Conservation (phyloP, 2,888 invertebrate genomes). For the Elaeidobius kamerunicus region DNA sequence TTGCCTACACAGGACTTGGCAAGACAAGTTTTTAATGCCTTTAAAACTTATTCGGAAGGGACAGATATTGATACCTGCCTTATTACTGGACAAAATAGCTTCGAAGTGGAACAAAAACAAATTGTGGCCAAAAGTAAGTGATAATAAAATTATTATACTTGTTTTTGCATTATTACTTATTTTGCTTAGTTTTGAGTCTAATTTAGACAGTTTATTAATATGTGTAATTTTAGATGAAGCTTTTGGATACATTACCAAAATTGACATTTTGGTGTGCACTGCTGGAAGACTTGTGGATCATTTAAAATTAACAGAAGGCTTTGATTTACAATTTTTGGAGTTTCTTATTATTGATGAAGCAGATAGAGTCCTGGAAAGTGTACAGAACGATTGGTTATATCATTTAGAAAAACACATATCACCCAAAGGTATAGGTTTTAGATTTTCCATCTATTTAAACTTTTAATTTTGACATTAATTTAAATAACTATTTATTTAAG, state of each 20-base stretch:
- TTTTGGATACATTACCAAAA: conserved; percentile 58
- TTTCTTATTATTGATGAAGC: conserved; percentile 96
- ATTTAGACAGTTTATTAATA: not conserved
- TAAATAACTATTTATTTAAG: too few species aligned
- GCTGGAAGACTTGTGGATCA: conserved; percentile 93
- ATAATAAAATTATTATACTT: conserved; percentile 1
- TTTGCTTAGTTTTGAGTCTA: not conserved
- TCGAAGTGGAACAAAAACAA: conserved; percentile 65
- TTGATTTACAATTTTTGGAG: conserved; percentile 66
- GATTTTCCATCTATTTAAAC: not conserved
- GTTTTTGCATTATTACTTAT: not conserved
- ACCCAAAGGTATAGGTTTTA: conserved; percentile 35
- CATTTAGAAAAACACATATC: conserved; percentile 70
- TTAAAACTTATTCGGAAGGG: conserved; percentile 65
- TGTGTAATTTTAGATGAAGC: conserved; percentile 53
- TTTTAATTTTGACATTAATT: too few species aligned
- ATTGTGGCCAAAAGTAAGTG: conserved; percentile 55
- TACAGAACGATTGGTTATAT: conserved; percentile 88
- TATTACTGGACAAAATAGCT: conserved; percentile 64
- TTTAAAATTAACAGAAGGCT: conserved; percentile 76
- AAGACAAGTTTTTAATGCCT: conserved; percentile 81
- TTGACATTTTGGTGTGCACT: conserved; percentile 89
- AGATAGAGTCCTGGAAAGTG: conserved; percentile 88
- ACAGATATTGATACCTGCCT: conserved; percentile 69
- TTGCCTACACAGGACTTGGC: conserved; percentile 92